Evolutionary conservation across 2,113 vertebrate genomes (phyloP), one percentile per base, ranked within the genome.

Genomic region (Lanius collurio): DNA sequence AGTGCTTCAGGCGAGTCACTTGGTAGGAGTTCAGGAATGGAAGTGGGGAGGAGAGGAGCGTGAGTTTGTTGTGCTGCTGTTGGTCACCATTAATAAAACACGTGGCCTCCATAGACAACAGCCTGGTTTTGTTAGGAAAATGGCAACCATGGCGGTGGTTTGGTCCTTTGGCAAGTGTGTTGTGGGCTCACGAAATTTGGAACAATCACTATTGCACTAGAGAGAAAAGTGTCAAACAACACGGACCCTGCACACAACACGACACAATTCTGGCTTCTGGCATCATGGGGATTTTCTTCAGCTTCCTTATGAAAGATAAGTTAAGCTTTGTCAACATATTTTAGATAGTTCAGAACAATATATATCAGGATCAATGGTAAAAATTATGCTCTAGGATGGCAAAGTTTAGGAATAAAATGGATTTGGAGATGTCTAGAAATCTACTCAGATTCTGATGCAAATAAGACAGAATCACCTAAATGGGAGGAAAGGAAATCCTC

Each of bases 51-150:
- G 28, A 74, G n/a, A 82, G 46, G 41, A 78, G 17, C 31, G 11
- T 1, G 20, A 33, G 46, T 39, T 68, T 79, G 22, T 56, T 59
- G n/a, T 53, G 28, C 18, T 87, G 31, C 37, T 79, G n/a, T 65
- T 44, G 76, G n/a, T 12, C 21, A 47, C 26, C 33, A 13, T 50
- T 49, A 26, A 30, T 44, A 76, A 65, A 57, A 82, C 21, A 47
- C 0, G 0, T 18, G 15, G 46, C 11, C 22, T 89, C 44, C 27
- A n/a, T 0, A 49, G 39, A 31, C 11, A 55, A 9, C 37, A 68
- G 27, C 31, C 33, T 94, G 64, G 19, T 31, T 74, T 64, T 76
- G 31, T 24, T 26, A 31, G 49, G n/a, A 68, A 50, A 92, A 37
- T 14, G 15, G n/a, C 50, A 57, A 22, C 3, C 10, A 1, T 1